Conservation (phyloP, 2,113 vertebrate species). For the Castor canadensis region DNA sequence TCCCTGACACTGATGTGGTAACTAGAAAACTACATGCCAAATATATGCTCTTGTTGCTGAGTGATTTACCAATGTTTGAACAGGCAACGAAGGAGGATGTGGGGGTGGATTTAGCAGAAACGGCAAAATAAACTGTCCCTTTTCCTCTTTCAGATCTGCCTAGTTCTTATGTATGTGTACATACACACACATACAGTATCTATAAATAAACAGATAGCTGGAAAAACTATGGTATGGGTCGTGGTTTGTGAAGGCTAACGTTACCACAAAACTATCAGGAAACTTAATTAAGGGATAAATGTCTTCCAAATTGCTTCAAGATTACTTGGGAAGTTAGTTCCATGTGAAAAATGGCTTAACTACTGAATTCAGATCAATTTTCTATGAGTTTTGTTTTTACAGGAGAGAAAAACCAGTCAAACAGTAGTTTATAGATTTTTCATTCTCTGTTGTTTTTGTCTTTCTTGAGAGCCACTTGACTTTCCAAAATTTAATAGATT, state of each 20-base stretch:
- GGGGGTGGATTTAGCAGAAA: constrained; percentile 56
- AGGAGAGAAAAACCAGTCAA: not conserved
- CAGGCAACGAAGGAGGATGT: constrained; percentile 42
- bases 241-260: constrained; percentile 27
- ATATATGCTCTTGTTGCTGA: constrained; percentile 56
- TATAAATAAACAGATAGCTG: not conserved
- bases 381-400: constrained; percentile 46
- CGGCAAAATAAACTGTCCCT: constrained; percentile 28
- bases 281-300: constrained; percentile 49
- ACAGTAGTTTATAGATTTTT: constrained; percentile 25
- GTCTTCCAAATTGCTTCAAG: not conserved
- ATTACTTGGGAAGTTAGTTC: constrained; percentile 30
- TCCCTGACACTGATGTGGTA: constrained; percentile 64
- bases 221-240: not conserved
- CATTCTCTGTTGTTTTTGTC: constrained; percentile 39
- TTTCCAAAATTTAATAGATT: constrained; percentile 40
- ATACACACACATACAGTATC: not conserved
- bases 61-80: constrained; percentile 64
- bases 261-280: constrained; percentile 58
- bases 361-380: constrained; percentile 31
- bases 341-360: constrained; percentile 39
- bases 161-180: not conserved
- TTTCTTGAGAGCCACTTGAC: not conserved
- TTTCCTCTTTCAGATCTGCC: constrained; percentile 21
- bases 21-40: constrained; percentile 40